Conservation (phyloP, 2,888 invertebrate species). For the Cremastobaeus sp. region DNA sequence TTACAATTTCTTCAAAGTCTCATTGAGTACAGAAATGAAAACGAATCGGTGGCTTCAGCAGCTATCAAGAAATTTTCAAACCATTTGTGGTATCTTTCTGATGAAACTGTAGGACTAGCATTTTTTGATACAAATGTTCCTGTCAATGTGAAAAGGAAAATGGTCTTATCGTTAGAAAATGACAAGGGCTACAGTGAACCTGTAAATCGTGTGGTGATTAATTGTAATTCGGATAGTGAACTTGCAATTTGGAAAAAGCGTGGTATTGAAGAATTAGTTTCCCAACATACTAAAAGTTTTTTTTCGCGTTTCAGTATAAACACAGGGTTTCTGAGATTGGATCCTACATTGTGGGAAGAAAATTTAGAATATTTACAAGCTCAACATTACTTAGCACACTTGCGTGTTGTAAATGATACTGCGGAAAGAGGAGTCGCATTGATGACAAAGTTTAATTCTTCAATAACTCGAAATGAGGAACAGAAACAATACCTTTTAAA, state of each 20-base stretch:
- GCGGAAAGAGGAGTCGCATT: slow-evolving; percentile 3
- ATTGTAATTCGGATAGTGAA: not conserved
- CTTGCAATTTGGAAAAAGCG: not conserved
- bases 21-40: slow-evolving; percentile 1
- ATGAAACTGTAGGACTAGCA: slow-evolving; percentile 24
- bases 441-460: not conserved
- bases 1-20: not conserved
- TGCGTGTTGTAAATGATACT: not conserved
- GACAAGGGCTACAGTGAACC: not conserved
- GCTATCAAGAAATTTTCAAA: slow-evolving; percentile 19
- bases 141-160: slow-evolving; percentile 16
- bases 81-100: slow-evolving; percentile 47
- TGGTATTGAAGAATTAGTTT: not conserved
- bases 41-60: slow-evolving; percentile 19
- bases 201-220: not conserved
- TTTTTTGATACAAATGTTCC: slow-evolving; percentile 39
- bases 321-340: not conserved
- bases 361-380: not conserved
- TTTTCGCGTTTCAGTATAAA: not conserved
- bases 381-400: not conserved
- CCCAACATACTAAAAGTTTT: not conserved
- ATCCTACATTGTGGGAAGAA: not conserved
- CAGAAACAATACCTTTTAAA: slow-evolving; percentile 1
- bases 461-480: not conserved
- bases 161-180: slow-evolving; percentile 1